These are phyloP conservation scores for Tanypteryx hageni DNA, from an alignment of 2,888 invertebrate species.

Conservation along the genomic window DNA sequence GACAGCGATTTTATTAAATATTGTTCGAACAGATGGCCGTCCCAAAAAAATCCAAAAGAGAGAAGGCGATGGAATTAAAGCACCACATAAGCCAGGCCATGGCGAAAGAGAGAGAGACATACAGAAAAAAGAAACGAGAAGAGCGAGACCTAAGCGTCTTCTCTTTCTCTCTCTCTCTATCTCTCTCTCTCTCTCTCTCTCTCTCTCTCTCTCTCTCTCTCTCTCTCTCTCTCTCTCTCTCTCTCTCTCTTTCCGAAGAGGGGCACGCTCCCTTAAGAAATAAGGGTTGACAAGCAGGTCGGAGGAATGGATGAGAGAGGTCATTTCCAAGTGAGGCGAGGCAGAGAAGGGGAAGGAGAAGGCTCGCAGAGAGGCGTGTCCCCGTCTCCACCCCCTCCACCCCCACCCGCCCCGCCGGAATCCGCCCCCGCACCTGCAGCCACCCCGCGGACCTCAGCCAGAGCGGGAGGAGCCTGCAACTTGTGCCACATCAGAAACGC, in stretches of 20 bases:
- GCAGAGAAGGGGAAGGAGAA: neutral
- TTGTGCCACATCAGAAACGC: conserved; percentile 41
- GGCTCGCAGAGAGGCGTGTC: neutral
- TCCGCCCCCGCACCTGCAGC: neutral
- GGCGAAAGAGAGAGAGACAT: neutral
- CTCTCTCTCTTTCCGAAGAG: neutral
- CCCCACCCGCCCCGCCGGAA: conserved; percentile 15
- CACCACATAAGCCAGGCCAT: neutral
- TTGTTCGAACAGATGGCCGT: neutral
- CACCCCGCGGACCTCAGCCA: neutral
- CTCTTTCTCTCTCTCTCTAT: too few species aligned
- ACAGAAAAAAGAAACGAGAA: neutral
- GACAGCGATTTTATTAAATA: neutral
- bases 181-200: too few species aligned
- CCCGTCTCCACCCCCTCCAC: too few species aligned
- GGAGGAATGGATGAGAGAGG: neutral
- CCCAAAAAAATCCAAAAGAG: neutral
- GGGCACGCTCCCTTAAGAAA: conserved; percentile 1
- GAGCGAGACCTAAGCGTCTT: neutral
- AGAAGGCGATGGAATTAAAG: conserved; percentile 5
- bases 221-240: too few species aligned
- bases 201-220: too few species aligned
- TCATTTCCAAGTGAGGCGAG: neutral
- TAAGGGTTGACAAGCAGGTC: conserved; percentile 17
- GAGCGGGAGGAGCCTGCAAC: conserved; percentile 29